Evolutionary conservation across 2,888 invertebrate species (phyloP), one percentile per base, ranked within the genome.

Genomic region (Callyntrura sp.): DNA sequence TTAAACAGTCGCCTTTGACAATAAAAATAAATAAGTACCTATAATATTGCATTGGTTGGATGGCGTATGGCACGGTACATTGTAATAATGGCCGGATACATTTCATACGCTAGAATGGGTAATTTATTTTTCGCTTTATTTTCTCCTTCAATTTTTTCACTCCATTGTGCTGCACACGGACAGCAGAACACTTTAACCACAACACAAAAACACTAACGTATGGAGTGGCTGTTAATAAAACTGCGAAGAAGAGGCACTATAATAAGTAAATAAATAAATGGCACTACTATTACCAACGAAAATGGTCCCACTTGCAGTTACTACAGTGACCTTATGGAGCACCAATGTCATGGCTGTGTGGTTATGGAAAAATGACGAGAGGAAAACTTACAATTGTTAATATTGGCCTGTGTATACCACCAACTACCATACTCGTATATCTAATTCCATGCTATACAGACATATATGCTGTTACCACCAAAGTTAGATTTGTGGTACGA

Each of bases 21-120:
- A 14, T 12, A 51, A 12, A n/a, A 51, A 8, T 14, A 14, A 51
- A 2, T 12, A 51, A 51, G 12, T 12, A 51, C 51, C n/a, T 51
- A n/a, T n/a, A 51, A 5, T 51, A n/a, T n/a, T 14, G 9, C 51
- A 51, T 12, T 65, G 12, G 43, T n/a, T 68, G 12, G 2, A 62
- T 62, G 60, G 60, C 17, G 8, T 23, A 62, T 35, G 35, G 35
- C 35, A 35, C 28, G 65, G 14, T 28, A 35, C 11, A 65, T 90
- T 35, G 35, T 35, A 35, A 89, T 87, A 89, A 88, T 90, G 76
- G 82, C 87, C 90, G 91, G 91, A 90, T 91, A 90, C 88, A 90
- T 91, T 91, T 90, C 90, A 90, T 89, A 90, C 48, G 23, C 48
- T 25, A 14, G 9, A 8, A 28, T 45, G 48, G 5, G 11, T 48